These are phyloP conservation scores for Macrophya alboannulata DNA, from an alignment of 2,888 invertebrate species.

Conservation along the genomic window DNA sequence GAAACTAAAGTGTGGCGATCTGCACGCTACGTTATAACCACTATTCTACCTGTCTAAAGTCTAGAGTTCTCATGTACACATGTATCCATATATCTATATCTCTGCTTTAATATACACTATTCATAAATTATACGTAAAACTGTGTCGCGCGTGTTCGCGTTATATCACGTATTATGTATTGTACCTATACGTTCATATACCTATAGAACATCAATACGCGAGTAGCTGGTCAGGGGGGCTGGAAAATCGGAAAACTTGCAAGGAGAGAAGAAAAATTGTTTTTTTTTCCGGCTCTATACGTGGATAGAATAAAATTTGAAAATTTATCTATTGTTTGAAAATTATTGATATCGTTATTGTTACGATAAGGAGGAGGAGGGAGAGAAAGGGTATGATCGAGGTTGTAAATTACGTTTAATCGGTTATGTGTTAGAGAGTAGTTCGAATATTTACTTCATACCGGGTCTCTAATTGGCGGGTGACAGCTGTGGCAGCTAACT, in stretches of 20 bases:
- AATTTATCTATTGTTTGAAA: neutral
- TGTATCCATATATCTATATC: neutral
- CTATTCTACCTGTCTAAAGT: neutral
- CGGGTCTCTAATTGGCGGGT: constrained; percentile 71
- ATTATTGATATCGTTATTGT: neutral
- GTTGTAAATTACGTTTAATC: neutral
- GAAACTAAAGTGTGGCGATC: constrained; percentile 7
- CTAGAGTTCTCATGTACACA: neutral
- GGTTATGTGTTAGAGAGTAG: constrained; percentile 15
- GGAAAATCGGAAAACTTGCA: neutral
- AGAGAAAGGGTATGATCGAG: constrained; percentile 4
- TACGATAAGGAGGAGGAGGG: neutral
- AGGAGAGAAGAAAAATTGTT: neutral
- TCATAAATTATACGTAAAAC: constrained; percentile 22
- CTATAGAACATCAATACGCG: neutral
- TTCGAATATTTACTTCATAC: constrained; percentile 70
- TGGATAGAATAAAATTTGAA: neutral
- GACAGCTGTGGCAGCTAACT: constrained; percentile 67
- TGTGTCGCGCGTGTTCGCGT: constrained; percentile 23
- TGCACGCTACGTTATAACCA: neutral
- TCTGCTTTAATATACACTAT: neutral
- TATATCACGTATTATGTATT: neutral
- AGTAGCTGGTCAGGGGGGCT: neutral
- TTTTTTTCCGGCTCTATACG: neutral
- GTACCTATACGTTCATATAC: neutral